Evolutionary conservation across 2,113 vertebrate genomes (phyloP), one percentile per base, ranked within the genome.

Genomic region (Hirundichthys speculiger): DNA sequence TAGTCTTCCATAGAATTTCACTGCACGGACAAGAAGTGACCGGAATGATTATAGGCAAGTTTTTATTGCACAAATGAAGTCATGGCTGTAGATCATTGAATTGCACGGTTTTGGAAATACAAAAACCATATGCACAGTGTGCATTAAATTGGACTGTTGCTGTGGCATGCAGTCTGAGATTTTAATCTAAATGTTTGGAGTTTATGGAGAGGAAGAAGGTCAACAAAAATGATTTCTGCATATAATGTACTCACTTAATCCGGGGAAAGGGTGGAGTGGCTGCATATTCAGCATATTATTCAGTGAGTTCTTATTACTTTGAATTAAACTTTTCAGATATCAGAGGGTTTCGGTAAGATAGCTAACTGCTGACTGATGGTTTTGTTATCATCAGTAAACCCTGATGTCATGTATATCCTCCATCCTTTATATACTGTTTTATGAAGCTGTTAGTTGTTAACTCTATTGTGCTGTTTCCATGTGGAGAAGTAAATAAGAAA

Each of bases 21-120:
- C 34, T 48, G 48, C 71, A 65, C 48, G 64, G 50, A 61, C 51
- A 59, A 58, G 66, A 79, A 75, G 67, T 59, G 78, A 69, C 48
- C 73, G 42, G 65, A 60, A 74, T 86, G 77, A 87, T 86, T 82
- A 89, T 41, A 88, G 85, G 73, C 51, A 76, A 49, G 56, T 22
- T 63, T 58, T 73, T 69, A 77, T 46, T 69, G 73, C 85, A 46
- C 57, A 67, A 75, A 82, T 89, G 86, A 86, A 80, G 84, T 89
- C 87, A 88, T 55, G 61, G 63, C 57, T 58, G 64, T 62, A 79
- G 80, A 75, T 88, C 82, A 70, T 52, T 55, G 63, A 79, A 75
- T 56, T n/a, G 22, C 45, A 60, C 47, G 69, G 43, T 66, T 79
- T 82, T 78, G 64, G 63, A 82, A 78, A 72, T 57, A 46, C 46